Evolutionary conservation across 2,797 vertebrate genomes (phyloP).

Genomic region (Gymnothorax javanicus): DNA sequence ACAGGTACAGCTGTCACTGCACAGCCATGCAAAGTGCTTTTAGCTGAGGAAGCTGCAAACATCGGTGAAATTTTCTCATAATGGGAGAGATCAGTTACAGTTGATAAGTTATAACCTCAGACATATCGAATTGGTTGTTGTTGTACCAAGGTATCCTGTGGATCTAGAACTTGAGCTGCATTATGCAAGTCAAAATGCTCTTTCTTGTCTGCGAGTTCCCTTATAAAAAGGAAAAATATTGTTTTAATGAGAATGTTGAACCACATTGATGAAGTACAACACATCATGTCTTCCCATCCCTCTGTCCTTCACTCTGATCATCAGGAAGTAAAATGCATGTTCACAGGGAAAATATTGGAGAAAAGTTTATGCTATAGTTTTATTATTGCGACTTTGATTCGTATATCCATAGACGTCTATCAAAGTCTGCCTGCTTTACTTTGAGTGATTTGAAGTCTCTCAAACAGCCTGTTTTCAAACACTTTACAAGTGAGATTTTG

Average conservation of each 20-base stretch:
- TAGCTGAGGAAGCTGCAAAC: background rate
- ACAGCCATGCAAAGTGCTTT: constrained; percentile 21
- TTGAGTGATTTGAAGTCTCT: background rate
- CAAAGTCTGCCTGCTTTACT: no score
- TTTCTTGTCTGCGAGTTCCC: background rate
- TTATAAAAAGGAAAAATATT: background rate
- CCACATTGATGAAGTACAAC: background rate
- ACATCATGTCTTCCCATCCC: background rate
- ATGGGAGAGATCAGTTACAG: background rate
- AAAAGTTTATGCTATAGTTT: no score
- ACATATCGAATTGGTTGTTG: background rate
- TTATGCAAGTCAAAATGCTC: background rate
- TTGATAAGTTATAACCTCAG: background rate
- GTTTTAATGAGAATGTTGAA: background rate
- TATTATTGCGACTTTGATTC: no score
- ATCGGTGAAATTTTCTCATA: background rate
- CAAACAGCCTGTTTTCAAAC: background rate
- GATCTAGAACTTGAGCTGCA: background rate
- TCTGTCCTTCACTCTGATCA: no score
- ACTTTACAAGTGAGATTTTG: background rate
- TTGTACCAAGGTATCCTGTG: background rate
- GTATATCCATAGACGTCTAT: no score
- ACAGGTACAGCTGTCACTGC: no score
- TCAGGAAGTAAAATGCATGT: no score
- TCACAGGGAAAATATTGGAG: no score